Percentiles rank a stretch among this genome's conserved stretches.
Conservation (phyloP, 2,113 vertebrate genomes). For the Ramphastos sulfuratus region DNA sequence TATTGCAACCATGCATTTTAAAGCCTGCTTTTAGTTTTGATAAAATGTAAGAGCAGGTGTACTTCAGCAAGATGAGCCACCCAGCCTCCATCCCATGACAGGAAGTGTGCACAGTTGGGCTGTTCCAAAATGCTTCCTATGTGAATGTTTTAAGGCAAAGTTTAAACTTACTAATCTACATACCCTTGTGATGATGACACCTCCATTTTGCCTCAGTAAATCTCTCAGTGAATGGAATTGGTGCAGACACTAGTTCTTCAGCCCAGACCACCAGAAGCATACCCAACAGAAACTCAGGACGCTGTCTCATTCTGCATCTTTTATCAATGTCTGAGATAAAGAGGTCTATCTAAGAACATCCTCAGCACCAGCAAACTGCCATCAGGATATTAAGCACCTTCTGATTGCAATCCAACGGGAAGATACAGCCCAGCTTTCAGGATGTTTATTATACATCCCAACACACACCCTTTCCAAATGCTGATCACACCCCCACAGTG, state of each 20-base stretch:
- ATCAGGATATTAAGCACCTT: not conserved
- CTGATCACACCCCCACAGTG: not conserved
- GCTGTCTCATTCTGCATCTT: not conserved
- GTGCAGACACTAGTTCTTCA: not conserved
- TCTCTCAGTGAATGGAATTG: not conserved
- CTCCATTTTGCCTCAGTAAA: accelerated
- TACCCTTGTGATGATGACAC: accelerated
- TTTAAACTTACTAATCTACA: not conserved
- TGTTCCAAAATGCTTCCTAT: not conserved
- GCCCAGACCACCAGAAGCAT: not conserved
- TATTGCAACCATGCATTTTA: not conserved
- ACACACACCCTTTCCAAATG: not conserved
- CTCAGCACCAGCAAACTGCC: not conserved
- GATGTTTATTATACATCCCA: not conserved
- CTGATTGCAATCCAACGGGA: not conserved
- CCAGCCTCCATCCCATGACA: not conserved
- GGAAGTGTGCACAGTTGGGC: not conserved
- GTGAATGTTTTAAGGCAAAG: not conserved
- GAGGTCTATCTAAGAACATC: not conserved
- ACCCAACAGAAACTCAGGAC: not conserved
- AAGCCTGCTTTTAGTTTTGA: not conserved
- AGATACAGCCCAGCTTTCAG: not conserved
- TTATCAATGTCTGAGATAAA: not conserved
- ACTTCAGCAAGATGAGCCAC: not conserved
- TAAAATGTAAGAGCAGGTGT: not conserved